Evolutionary conservation across 2,113 vertebrate species (phyloP).

Genomic region (Sinocyclocheilus maitianheensis): DNA sequence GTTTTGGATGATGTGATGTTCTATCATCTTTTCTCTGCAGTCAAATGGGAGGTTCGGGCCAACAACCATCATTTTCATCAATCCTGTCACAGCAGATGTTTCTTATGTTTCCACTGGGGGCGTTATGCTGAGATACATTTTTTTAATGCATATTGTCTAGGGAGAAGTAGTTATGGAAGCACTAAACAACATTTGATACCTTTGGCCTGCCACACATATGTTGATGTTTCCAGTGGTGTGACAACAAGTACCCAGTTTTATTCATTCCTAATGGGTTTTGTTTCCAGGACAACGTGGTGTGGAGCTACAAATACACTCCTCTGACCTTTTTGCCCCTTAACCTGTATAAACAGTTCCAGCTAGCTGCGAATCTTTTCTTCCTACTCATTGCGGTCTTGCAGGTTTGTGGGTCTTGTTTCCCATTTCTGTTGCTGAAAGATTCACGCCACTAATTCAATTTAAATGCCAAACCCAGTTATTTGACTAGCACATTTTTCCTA

Average conservation of each 20-base stretch:
- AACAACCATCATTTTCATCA: conserved; percentile 74
- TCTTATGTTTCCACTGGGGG: conserved; percentile 75
- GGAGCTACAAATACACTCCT: conserved; percentile 86
- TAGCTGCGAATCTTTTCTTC: conserved; percentile 87
- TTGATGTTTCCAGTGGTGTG: background rate
- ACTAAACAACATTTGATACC: background rate
- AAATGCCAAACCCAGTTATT: conserved; percentile 1
- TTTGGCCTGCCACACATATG: background rate
- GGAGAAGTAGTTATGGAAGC: conserved; percentile 17
- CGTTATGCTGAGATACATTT: conserved; percentile 64
- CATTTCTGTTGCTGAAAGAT: background rate
- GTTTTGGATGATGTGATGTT: background rate
- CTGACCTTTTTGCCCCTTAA: conserved; percentile 89
- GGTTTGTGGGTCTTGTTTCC: conserved; percentile 70
- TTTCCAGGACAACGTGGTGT: conserved; percentile 85
- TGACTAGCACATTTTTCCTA: background rate
- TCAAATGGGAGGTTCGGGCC: conserved; percentile 87
- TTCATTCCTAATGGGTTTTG: background rate
- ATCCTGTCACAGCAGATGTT: conserved; percentile 71
- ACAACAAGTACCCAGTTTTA: background rate
- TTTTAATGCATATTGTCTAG: background rate
- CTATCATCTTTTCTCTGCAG: conserved; percentile 64
- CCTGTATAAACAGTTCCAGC: conserved; percentile 90
- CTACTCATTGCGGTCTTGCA: conserved; percentile 86
- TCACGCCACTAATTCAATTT: background rate